Conservation (phyloP, 2,888 invertebrate species). For the Drosophila buzzatii region DNA sequence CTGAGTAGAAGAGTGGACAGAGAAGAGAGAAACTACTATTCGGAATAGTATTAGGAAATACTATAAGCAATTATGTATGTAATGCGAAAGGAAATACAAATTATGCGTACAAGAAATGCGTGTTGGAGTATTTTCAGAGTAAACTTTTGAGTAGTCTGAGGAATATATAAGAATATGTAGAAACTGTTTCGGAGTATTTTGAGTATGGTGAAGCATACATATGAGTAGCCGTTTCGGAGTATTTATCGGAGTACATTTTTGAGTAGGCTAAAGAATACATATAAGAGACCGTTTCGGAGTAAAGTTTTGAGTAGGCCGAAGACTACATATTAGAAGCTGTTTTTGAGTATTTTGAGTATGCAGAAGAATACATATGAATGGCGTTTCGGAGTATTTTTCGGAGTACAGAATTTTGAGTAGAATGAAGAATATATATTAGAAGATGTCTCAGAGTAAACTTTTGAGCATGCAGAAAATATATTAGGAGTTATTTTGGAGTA, state of each 20-base stretch:
- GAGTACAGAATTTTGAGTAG: too few relatives aligned
- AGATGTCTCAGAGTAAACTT: not conserved
- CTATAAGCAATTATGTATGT: not conserved
- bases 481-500: not conserved
- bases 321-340: too few relatives aligned
- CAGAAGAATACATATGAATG: too few relatives aligned
- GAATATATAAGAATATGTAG: too few relatives aligned
- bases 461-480: too few relatives aligned
- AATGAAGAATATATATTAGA: not conserved
- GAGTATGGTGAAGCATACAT: too few relatives aligned
- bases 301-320: too few relatives aligned
- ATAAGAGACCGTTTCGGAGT: not conserved
- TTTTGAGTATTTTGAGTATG: not conserved
- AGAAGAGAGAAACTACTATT: not conserved
- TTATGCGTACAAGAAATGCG: not conserved
- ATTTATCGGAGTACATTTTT: not conserved
- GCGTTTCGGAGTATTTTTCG: not conserved
- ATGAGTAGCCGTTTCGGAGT: not conserved
- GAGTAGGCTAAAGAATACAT: not conserved
- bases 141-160: not conserved
- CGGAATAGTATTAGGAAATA: not conserved
- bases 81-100: not conserved
- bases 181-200: not conserved
- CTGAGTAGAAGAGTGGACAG: not conserved
- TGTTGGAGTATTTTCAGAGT: not conserved